Evolutionary conservation across 2,888 invertebrate species (phyloP), one percentile per base, ranked within the genome.

Genomic region (Drosophila sordidapex): DNA sequence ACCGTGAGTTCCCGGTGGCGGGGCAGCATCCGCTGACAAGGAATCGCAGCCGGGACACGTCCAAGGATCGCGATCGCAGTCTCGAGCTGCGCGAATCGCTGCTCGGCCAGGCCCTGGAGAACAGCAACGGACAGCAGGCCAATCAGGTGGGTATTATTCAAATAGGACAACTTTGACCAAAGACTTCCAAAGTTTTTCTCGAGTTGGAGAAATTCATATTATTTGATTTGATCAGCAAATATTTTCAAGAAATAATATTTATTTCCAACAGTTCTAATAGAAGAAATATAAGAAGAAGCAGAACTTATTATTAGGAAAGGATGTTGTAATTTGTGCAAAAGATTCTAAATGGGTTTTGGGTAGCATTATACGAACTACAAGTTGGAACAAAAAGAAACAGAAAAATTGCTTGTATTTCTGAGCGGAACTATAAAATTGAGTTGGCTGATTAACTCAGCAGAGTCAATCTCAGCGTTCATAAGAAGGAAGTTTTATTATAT

Each of bases 91-190:
- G 95, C 76, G 96, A 96, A 74, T 96, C 96, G 1, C 93, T 97
- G 59, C 94, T 97, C 82, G 95, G 96, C 52, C 97, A 97, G 91
- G 96, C 96, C 6, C 93, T 97, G 78, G 97, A 97, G 92, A 90
- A 88, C 68, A 96, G 95, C 87, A 95, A 95, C 61, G 96, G 93
- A 64, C 92, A 92, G 62, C 91, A 91, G 77, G 95, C 68, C 46
- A 88, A 81, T 75, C 84, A 82, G 87, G 91, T 91, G 57, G 40
- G 79, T 74, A 10, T 8, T 33, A 27, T 27, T 27, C 27, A 27
- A 27, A 27, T 27, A 27, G 27, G 27, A 27, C 27, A 27, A 27
- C 27, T 27, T 27, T 27, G 3, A 27, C 3, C 27, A 27, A 27
- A 27, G 2, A 21, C 2, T 21, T 2, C 40, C 11, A 0, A 43